Percentiles rank a stretch among this genome's conserved stretches.
phyloP scores from a whole-genome alignment of 1,140 invertebrate genomes.

The Solenopsis invicta region DNA sequence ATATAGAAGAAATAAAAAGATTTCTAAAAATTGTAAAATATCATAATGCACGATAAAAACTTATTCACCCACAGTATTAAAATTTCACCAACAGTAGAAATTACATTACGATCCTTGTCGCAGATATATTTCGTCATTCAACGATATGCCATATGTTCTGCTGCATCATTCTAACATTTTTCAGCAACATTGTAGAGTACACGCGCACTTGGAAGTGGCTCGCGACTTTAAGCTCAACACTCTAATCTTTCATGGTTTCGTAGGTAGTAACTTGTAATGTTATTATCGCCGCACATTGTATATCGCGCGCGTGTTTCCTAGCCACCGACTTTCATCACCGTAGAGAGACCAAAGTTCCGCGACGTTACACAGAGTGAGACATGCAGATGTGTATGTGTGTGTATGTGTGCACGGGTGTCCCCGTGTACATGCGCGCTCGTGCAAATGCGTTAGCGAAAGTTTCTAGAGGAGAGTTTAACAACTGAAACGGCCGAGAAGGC shows the following conservation, averaged over 20 bases:
- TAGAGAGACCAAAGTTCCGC: constrained; percentile 57
- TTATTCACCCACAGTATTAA: background rate
- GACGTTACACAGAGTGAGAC: constrained; percentile 23
- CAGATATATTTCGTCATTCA: background rate
- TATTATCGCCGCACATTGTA: constrained; percentile 49
- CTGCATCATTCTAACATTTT: background rate
- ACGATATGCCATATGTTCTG: background rate
- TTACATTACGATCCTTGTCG: background rate
- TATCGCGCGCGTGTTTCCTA: constrained; percentile 37
- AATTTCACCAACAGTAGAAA: background rate
- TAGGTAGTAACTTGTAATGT: constrained; percentile 36
- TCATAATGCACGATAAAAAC: background rate
- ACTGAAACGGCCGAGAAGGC: constrained; percentile 62
- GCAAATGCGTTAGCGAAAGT: constrained; percentile 49
- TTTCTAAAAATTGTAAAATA: background rate
- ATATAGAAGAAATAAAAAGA: background rate
- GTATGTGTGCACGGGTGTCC: too few species aligned
- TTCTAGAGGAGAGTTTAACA: constrained; percentile 60
- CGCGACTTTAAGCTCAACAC: background rate
- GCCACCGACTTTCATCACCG: constrained; percentile 55
- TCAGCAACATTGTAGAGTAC: background rate
- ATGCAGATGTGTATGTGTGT: too few species aligned
- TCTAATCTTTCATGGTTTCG: constrained; percentile 44
- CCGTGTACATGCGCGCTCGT: background rate
- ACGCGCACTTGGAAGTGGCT: background rate